Conservation (phyloP, 2,888 invertebrate genomes). For the Eubasilissa splendida region DNA sequence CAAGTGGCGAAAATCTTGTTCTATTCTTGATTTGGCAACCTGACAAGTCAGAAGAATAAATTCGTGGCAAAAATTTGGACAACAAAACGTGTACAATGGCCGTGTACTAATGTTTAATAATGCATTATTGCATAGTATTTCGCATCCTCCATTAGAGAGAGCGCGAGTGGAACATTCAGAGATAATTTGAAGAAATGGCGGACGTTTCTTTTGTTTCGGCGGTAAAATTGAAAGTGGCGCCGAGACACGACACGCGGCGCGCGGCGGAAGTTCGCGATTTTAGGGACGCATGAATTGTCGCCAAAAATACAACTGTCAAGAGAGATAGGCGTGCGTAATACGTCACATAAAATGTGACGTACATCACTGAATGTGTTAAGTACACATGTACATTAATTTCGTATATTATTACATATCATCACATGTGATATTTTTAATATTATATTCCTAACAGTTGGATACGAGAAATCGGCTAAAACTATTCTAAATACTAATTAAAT, state of each 20-base stretch:
- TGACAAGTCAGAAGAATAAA: constrained; percentile 1
- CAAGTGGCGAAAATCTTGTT: constrained; percentile 9
- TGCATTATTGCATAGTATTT: too few relatives aligned
- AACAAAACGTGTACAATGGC: too few relatives aligned
- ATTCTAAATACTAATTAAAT: too few relatives aligned
- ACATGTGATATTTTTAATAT: background rate
- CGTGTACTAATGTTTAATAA: too few relatives aligned
- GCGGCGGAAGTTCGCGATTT: constrained; percentile 22
- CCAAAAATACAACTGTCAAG: constrained; percentile 25
- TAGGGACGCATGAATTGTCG: constrained; percentile 12
- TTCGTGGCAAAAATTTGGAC: too few relatives aligned
- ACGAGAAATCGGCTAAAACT: too few relatives aligned
- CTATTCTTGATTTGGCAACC: constrained; percentile 27
- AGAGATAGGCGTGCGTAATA: background rate
- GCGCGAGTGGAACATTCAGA: too few relatives aligned
- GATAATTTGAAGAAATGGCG: background rate
- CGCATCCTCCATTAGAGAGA: too few relatives aligned
- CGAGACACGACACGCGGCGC: background rate
- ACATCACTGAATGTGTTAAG: too few relatives aligned
- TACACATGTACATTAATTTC: too few relatives aligned
- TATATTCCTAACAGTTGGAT: background rate
- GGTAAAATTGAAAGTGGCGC: constrained; percentile 2
- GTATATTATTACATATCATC: too few relatives aligned
- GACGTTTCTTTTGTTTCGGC: background rate
- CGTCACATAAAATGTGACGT: background rate